A percentile compares a stretch with the other conserved stretches of the same genome.
These are phyloP conservation scores for Norana najaformis DNA, from an alignment of 2,888 invertebrate species.

Conservation along the genomic window DNA sequence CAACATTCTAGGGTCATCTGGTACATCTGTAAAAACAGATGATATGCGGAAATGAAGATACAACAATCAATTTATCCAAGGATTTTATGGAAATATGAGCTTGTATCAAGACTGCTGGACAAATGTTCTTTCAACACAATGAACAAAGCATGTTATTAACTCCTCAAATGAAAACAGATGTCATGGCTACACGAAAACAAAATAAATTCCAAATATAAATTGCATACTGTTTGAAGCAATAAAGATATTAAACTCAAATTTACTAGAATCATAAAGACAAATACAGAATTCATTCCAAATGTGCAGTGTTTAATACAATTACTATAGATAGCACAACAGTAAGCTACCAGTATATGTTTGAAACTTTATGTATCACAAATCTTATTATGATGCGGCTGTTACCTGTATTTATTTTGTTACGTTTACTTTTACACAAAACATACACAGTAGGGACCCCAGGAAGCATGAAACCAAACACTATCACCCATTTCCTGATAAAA, in stretches of 20 bases:
- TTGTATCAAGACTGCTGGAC: not conserved
- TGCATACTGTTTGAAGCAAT: not conserved
- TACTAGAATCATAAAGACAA: not conserved
- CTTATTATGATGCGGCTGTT: too few species aligned
- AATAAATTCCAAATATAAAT: not conserved
- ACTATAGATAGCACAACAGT: too few species aligned
- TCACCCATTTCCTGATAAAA: too few species aligned
- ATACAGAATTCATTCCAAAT: not conserved
- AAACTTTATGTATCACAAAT: too few species aligned
- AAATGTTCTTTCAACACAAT: not conserved
- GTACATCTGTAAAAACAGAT: not conserved
- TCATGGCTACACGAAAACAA: too few species aligned
- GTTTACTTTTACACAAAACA: too few species aligned
- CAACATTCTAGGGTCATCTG: not conserved
- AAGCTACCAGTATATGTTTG: too few species aligned
- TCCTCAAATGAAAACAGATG: not conserved
- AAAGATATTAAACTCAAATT: not conserved
- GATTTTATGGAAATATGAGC: not conserved
- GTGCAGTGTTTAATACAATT: not conserved
- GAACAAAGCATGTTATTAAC: not conserved
- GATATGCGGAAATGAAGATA: not conserved
- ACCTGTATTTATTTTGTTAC: too few species aligned
- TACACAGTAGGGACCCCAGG: too few species aligned
- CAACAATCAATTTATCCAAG: not conserved
- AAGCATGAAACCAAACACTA: too few species aligned